Conservation (phyloP, 1,140 invertebrate genomes). For the Oncopodura yosiiana region DNA sequence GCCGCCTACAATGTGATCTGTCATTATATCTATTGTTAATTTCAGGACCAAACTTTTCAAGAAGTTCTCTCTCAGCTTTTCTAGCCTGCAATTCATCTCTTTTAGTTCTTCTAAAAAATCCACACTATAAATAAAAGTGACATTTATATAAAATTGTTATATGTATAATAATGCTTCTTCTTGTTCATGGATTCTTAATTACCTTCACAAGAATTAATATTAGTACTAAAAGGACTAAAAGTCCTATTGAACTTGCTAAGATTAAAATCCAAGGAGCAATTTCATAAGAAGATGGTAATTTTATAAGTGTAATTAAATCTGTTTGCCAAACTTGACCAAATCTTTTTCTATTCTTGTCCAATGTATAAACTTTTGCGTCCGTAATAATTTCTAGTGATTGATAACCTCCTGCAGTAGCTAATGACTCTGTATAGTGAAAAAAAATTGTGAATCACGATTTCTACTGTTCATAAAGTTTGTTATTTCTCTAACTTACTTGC, state of each 20-base stretch:
- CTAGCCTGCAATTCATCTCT: slow-evolving; percentile 3
- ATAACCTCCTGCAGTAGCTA: background rate
- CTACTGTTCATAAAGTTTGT: too few relatives aligned
- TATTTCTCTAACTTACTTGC: background rate
- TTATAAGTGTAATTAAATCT: background rate
- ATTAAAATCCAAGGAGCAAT: slow-evolving; percentile 19
- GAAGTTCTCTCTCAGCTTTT: background rate
- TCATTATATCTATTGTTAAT: too few relatives aligned
- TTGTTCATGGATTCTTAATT: background rate
- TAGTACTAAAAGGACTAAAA: slow-evolving; percentile 8
- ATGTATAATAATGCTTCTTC: background rate
- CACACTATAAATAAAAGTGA: slow-evolving; percentile 7
- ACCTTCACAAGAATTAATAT: slow-evolving; percentile 15
- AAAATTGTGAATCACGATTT: background rate
- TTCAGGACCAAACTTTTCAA: background rate
- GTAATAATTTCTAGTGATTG: slow-evolving; percentile 1
- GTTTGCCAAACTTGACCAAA: background rate
- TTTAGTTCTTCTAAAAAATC: slow-evolving; percentile 8
- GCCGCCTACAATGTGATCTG: too few relatives aligned
- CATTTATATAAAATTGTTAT: background rate
- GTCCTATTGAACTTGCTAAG: slow-evolving; percentile 9
- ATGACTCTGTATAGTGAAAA: background rate
- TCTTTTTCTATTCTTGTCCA: slow-evolving; percentile 4
- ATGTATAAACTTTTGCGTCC: background rate
- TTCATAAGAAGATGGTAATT: background rate